phyloP scores from a whole-genome alignment of 2,797 vertebrate species.

The Lates japonicus region DNA sequence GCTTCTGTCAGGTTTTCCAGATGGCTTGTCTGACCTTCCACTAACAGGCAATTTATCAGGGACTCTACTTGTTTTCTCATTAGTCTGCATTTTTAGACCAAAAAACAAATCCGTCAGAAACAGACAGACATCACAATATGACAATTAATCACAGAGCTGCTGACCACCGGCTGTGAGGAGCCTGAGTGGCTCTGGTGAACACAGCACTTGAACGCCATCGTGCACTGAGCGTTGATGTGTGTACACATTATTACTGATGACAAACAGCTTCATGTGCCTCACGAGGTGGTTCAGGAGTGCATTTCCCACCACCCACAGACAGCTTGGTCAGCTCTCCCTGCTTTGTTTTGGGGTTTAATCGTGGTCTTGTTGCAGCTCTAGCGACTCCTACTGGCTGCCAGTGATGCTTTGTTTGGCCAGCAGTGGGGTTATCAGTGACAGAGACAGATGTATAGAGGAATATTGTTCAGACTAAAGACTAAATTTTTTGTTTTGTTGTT shows the following conservation, averaged over 20 bases:
- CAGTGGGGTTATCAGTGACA: background rate
- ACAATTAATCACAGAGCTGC: slow-evolving; percentile 35
- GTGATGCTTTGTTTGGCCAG: background rate
- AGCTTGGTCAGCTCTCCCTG: background rate
- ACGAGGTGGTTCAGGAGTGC: background rate
- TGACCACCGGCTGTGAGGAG: slow-evolving; percentile 7
- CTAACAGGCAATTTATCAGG: slow-evolving; percentile 68
- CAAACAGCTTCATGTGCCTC: background rate
- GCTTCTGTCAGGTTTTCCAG: slow-evolving; percentile 55
- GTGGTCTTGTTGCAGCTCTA: background rate
- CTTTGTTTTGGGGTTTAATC: background rate
- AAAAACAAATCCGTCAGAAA: slow-evolving; percentile 37
- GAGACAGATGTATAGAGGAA: background rate
- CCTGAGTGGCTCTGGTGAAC: slow-evolving; percentile 20
- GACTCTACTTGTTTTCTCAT: slow-evolving; percentile 54
- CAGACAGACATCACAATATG: slow-evolving; percentile 43
- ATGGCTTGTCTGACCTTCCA: slow-evolving; percentile 70
- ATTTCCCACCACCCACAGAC: background rate
- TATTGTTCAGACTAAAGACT: background rate
- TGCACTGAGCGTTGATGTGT: slow-evolving; percentile 24
- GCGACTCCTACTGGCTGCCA: background rate
- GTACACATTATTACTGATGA: slow-evolving; percentile 1
- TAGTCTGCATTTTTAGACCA: slow-evolving; percentile 54
- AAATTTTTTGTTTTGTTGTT: background rate
- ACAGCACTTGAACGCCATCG: slow-evolving; percentile 42